Percentiles rank a stretch among this genome's conserved stretches.
These are phyloP conservation scores for Chloebia gouldiae DNA, from an alignment of 2,113 vertebrate species.

Conservation along the genomic window DNA sequence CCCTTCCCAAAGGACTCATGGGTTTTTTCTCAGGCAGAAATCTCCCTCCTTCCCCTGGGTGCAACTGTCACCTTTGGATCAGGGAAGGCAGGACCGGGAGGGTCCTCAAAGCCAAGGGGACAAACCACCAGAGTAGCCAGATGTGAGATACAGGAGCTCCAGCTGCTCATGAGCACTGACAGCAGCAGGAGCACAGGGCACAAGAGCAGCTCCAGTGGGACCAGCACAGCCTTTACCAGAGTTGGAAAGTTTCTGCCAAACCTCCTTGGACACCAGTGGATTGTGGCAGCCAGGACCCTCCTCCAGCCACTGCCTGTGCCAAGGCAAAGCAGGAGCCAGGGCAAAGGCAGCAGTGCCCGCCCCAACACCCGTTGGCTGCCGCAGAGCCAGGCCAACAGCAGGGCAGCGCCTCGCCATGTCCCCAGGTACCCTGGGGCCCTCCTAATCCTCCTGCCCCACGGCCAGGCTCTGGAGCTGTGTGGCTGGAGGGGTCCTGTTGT, in stretches of 20 bases:
- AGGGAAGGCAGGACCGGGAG: not conserved
- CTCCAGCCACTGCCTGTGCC: not conserved
- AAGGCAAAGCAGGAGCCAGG: not conserved
- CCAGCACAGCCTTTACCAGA: not conserved
- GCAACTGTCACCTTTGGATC: accelerated
- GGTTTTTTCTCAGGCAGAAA: not conserved
- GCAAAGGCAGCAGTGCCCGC: not conserved
- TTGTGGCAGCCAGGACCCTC: not conserved
- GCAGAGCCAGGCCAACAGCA: not conserved
- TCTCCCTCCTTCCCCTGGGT: not conserved
- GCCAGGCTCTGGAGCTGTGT: not conserved
- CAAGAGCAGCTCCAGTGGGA: not conserved
- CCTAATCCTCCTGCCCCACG: accelerated
- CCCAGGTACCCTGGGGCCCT: not conserved
- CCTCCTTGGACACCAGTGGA: not conserved
- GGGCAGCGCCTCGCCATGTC: not conserved
- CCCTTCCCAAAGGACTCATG: not conserved
- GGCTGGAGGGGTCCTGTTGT: not conserved
- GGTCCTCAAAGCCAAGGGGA: not conserved
- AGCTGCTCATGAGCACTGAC: not conserved
- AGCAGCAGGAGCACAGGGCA: not conserved
- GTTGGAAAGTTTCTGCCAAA: not conserved
- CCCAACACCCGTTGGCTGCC: not conserved
- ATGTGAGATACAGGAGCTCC: not conserved
- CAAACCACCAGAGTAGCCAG: not conserved